Conservation (phyloP, 37 sponge, comb jelly and placozoan species). For the Halichondria panicea region DNA sequence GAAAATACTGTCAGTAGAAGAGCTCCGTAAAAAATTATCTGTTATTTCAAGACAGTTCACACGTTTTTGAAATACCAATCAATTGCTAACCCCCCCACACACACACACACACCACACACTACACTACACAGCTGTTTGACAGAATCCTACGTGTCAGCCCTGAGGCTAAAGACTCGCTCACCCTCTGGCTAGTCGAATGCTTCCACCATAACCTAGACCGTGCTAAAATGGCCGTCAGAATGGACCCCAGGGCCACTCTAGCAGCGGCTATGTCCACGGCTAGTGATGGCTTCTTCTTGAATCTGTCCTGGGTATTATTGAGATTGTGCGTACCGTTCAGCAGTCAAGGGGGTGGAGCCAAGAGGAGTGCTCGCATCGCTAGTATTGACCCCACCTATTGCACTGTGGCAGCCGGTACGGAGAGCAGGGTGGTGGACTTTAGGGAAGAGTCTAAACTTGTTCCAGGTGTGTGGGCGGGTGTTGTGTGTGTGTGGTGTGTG, state of each 20-base stretch:
- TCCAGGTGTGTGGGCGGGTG: not conserved
- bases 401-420: slow-evolving; percentile 15
- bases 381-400: slow-evolving; percentile 67
- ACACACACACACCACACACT: not conserved
- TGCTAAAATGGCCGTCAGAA: slow-evolving; percentile 34
- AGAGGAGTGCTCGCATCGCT: not conserved
- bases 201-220: slow-evolving; percentile 41
- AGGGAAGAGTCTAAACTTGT: slow-evolving; percentile 49
- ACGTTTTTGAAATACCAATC: not conserved
- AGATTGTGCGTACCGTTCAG: slow-evolving; percentile 58
- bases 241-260: not conserved
- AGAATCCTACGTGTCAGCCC: slow-evolving; percentile 22
- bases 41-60: not conserved
- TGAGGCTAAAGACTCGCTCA: slow-evolving; percentile 27
- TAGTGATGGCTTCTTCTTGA: slow-evolving; percentile 88
- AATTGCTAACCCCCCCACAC: not conserved
- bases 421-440: slow-evolving; percentile 50
- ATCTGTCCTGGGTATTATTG: slow-evolving; percentile 77
- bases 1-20: not conserved
- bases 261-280: slow-evolving; percentile 13
- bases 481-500: too few species aligned
- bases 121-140: slow-evolving; percentile 13
- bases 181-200: slow-evolving; percentile 66
- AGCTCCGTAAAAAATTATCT: not conserved
- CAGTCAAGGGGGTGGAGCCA: not conserved